Evolutionary conservation across 1,140 invertebrate species (phyloP).

Genomic region (Bombus waltoni): DNA sequence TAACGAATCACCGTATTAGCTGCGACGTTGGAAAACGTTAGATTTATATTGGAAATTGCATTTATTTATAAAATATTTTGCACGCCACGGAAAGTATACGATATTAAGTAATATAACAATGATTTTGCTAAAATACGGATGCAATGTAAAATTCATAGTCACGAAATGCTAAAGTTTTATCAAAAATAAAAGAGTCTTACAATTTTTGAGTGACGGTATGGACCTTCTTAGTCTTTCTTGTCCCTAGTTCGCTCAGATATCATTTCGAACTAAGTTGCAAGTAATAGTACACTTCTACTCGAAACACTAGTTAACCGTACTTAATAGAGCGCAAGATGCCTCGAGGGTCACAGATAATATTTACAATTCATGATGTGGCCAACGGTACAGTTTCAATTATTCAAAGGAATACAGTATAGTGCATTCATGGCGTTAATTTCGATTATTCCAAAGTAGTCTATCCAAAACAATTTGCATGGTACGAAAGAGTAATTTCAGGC

Average conservation of each 20-base stretch:
- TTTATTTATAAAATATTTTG: no score
- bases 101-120: no score
- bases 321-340: conserved; percentile 14
- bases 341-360: not conserved
- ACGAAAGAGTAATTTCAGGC: not conserved
- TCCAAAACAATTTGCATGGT: conserved; percentile 4
- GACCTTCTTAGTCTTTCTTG: not conserved
- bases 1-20: no score
- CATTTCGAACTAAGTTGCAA: no score
- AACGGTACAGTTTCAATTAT: conserved; percentile 9
- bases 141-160: no score
- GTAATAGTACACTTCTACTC: not conserved
- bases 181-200: not conserved
- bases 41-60: no score
- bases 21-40: no score
- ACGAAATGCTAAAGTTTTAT: no score
- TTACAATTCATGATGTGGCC: conserved; percentile 25
- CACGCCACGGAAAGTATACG: no score
- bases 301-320: not conserved
- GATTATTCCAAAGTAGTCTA: not conserved
- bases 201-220: not conserved
- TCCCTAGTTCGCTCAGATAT: no score
- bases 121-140: no score
- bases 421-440: conserved; percentile 4
- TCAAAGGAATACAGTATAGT: not conserved